Percentiles rank a stretch among this genome's conserved stretches.
phyloP scores from a whole-genome alignment of 2,113 vertebrate genomes.

The Laticauda laticaudata region DNA sequence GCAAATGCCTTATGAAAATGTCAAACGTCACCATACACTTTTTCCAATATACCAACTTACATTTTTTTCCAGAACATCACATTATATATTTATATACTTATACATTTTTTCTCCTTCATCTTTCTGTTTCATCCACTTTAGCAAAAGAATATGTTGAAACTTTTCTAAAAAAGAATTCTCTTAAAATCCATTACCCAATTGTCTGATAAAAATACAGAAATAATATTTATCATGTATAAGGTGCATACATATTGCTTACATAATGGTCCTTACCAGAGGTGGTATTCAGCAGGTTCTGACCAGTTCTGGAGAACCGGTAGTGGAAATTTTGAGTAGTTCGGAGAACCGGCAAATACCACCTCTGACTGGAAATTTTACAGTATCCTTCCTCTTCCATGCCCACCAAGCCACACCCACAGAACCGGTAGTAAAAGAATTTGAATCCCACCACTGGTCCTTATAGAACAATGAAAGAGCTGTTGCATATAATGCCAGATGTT shows the following conservation, averaged over 20 bases:
- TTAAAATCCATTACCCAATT: conserved; percentile 30
- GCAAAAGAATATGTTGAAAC: conserved; percentile 24
- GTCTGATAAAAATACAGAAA: not conserved
- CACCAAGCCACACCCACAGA: too few species aligned
- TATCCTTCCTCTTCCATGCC: too few species aligned
- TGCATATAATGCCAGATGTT: not conserved
- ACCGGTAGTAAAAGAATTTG: too few species aligned
- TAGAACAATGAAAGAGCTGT: not conserved
- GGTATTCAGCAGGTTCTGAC: too few species aligned
- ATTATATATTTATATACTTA: conserved; percentile 38
- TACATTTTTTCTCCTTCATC: not conserved
- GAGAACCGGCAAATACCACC: too few species aligned
- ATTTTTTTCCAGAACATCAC: not conserved
- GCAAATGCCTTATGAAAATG: conserved; percentile 56
- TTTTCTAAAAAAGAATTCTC: conserved; percentile 1
- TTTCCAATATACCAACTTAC: conserved; percentile 17
- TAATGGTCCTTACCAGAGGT: not conserved
- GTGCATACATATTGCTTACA: not conserved
- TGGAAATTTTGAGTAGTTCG: too few species aligned
- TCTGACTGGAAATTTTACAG: too few species aligned
- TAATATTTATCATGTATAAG: conserved; percentile 28
- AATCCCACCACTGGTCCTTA: not conserved
- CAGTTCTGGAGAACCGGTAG: too few species aligned
- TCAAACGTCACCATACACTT: conserved; percentile 32
- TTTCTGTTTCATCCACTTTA: conserved; percentile 25